Percentiles rank a stretch among this genome's conserved stretches.
Evolutionary conservation across 2,888 invertebrate genomes (phyloP).

Genomic region (Neoascia interrupta): DNA sequence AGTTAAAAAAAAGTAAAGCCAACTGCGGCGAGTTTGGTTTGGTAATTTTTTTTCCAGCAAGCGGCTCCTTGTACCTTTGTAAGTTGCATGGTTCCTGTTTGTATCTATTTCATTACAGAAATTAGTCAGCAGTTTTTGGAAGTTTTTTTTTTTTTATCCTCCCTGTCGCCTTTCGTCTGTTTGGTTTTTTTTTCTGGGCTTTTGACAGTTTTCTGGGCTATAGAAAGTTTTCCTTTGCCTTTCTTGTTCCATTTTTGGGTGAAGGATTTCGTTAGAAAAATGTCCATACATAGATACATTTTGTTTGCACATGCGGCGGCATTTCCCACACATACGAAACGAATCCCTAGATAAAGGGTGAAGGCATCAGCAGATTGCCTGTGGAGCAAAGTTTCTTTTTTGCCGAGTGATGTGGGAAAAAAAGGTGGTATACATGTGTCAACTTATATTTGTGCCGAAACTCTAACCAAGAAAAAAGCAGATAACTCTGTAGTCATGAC

Average conservation of each 20-base stretch:
- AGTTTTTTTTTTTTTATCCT: conserved; percentile 3
- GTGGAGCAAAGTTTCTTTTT: conserved; percentile 27
- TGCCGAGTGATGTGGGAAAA: conserved; percentile 39
- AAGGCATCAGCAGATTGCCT: conserved; percentile 48
- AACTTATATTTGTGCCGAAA: conserved; percentile 55
- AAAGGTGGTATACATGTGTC: conserved; percentile 63
- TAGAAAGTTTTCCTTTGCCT: conserved; percentile 1
- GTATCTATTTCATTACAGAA: conserved; percentile 41
- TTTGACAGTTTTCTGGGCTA: conserved; percentile 59
- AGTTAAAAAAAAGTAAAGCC: too few species aligned
- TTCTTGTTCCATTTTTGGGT: conserved; percentile 2
- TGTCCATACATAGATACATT: conserved; percentile 31
- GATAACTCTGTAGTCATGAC: conserved; percentile 58
- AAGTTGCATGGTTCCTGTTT: conserved; percentile 22
- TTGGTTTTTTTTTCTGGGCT: conserved; percentile 51
- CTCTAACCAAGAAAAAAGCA: conserved; percentile 10
- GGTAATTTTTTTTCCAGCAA: conserved; percentile 43
- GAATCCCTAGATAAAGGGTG: conserved; percentile 13
- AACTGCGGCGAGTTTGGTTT: too few species aligned
- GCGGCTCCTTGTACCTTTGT: too few species aligned
- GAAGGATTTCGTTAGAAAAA: conserved; percentile 52
- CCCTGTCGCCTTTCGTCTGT: conserved; percentile 12
- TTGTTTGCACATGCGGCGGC: conserved; percentile 53
- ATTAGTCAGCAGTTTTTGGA: conserved; percentile 56
- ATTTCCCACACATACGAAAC: conserved; percentile 23